phyloP scores from a whole-genome alignment of 2,797 vertebrate genomes.

The Lutjanus campechanus region DNA sequence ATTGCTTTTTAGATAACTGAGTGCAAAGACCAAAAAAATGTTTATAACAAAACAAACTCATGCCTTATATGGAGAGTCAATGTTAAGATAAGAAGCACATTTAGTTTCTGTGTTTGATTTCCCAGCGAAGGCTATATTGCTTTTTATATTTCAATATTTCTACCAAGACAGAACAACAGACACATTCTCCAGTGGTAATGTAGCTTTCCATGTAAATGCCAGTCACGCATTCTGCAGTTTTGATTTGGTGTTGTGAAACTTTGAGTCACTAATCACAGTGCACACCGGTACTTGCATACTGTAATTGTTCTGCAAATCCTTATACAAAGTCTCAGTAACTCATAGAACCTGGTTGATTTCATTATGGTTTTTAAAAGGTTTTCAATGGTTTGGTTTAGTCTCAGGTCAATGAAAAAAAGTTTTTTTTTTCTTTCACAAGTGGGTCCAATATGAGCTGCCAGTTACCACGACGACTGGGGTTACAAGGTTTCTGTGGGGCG shows the following conservation, averaged over 20 bases:
- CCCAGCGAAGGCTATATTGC: slow-evolving; percentile 69
- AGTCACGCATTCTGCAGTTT: slow-evolving; percentile 73
- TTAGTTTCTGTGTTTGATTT: slow-evolving; percentile 82
- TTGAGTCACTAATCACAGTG: slow-evolving; percentile 67
- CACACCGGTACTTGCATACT: slow-evolving; percentile 69
- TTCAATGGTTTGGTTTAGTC: slow-evolving; percentile 56
- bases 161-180: slow-evolving; percentile 75
- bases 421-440: slow-evolving; percentile 20
- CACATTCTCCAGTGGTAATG: slow-evolving; percentile 75
- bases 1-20: slow-evolving; percentile 86
- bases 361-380: slow-evolving; percentile 33
- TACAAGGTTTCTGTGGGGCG: slow-evolving; percentile 48
- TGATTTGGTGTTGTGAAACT: slow-evolving; percentile 76
- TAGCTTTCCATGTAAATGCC: slow-evolving; percentile 78
- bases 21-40: slow-evolving; percentile 87
- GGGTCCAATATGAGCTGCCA: slow-evolving; percentile 46
- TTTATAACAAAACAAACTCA: slow-evolving; percentile 85
- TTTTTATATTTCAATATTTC: slow-evolving; percentile 81
- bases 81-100: slow-evolving; percentile 89
- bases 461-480: slow-evolving; percentile 33
- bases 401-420: slow-evolving; percentile 57
- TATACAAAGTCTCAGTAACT: slow-evolving; percentile 48
- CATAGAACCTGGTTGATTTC: slow-evolving; percentile 29
- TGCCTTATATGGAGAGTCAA: slow-evolving; percentile 88
- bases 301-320: slow-evolving; percentile 70